Conservation (phyloP, 2,888 invertebrate genomes). For the Tridacna gigas region DNA sequence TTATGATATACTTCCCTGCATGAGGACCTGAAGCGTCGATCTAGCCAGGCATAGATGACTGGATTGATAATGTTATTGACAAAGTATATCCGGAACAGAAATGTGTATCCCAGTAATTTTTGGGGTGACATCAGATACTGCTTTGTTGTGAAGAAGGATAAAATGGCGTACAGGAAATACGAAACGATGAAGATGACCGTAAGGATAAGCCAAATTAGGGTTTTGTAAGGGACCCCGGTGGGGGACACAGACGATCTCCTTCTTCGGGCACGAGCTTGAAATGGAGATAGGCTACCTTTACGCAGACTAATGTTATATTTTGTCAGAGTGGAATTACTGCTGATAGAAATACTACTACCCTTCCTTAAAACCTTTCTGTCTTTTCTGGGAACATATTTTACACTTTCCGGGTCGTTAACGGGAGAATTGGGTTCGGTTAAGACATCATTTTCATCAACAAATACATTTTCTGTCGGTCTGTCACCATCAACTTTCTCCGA, state of each 20-base stretch:
- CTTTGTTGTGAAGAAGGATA: conserved; percentile 38
- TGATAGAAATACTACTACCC: conserved; percentile 10
- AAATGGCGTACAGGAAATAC: conserved; percentile 39
- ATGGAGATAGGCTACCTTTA: background rate
- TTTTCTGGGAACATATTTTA: background rate
- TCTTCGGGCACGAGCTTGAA: conserved; percentile 6
- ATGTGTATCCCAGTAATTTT: conserved; percentile 24
- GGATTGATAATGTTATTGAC: conserved; percentile 52
- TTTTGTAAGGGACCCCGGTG: conserved; percentile 44
- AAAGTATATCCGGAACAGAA: conserved; percentile 49
- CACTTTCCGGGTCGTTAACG: background rate
- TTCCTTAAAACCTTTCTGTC: background rate
- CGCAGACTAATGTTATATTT: conserved; percentile 11
- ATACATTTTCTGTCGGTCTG: conserved; percentile 3
- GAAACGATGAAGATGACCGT: conserved; percentile 48
- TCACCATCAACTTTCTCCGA: conserved; percentile 39
- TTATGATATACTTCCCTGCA: conserved; percentile 13
- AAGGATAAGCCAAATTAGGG: conserved; percentile 55
- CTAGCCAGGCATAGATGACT: conserved; percentile 40
- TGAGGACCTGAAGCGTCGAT: conserved; percentile 35
- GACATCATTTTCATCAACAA: background rate
- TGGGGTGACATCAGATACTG: conserved; percentile 28
- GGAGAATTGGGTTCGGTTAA: background rate
- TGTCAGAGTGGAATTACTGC: background rate
- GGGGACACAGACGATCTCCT: conserved; percentile 9